Conservation (phyloP, 2,113 vertebrate species). For the Chaetodon auriga region DNA sequence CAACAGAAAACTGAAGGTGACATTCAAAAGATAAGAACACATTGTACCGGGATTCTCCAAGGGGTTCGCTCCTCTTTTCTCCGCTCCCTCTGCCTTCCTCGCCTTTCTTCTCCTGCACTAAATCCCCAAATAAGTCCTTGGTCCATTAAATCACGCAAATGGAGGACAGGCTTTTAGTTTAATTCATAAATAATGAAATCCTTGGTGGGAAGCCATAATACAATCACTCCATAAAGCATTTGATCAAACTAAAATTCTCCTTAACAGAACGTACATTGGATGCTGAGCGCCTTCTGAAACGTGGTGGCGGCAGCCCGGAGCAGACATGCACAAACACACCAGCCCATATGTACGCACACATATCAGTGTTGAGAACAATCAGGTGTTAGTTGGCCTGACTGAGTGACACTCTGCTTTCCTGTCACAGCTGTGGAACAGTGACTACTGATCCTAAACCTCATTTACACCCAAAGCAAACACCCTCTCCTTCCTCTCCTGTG, state of each 20-base stretch:
- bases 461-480: constrained; percentile 43
- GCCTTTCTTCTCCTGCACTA: constrained; percentile 58
- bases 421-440: constrained; percentile 48
- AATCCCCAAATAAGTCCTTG: constrained; percentile 70
- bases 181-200: constrained; percentile 75
- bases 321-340: neutral
- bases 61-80: constrained; percentile 57
- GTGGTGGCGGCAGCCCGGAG: neutral
- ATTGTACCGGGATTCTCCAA: constrained; percentile 67
- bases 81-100: constrained; percentile 32
- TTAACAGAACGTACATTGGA: constrained; percentile 41
- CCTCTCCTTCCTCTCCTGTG: neutral
- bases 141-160: constrained; percentile 71
- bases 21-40: constrained; percentile 73
- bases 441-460: constrained; percentile 44
- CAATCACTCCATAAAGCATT: constrained; percentile 41
- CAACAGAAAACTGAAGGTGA: constrained; percentile 71
- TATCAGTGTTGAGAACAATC: constrained; percentile 14
- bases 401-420: constrained; percentile 40
- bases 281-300: constrained; percentile 20
- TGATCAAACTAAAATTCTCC: constrained; percentile 51
- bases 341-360: constrained; percentile 5
- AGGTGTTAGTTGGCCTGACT: constrained; percentile 30
- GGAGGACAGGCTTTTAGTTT: constrained; percentile 69
- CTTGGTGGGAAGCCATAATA: constrained; percentile 45